Base-by-base conservation (phyloP, 2,888 invertebrate genomes). In the Papilio protenor region DNA sequence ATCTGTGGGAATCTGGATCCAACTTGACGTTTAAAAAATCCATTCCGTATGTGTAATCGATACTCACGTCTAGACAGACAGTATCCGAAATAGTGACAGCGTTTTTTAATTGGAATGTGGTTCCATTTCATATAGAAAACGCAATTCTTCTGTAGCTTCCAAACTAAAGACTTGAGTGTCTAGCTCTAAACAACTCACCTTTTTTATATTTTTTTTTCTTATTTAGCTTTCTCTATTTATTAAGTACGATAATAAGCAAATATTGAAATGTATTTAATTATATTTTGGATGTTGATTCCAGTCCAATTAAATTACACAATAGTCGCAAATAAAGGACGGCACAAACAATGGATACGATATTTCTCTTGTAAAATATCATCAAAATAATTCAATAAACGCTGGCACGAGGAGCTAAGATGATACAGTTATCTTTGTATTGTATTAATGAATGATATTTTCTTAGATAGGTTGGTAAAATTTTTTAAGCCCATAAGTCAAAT, bases 321-420 rank as follows among this genome's bases (percentile, higher is more conserved):
- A 45, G 73, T 47, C 47, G 49, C 47, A 59, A 47, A 61, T n/a
- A 57, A 57, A 12, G 57, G 57, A 27, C 45, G 70, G 57, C 61
- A 57, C 74, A 69, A 75, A 75, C 75, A 75, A 75, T 75, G 33
- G 49, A n/a, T 61, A 52, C 6, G 66, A 75, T 75, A 55, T 75
- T 74, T 74, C 74, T 75, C 75, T 66, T 45, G 66, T 69, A 69
- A 75, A 75, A 52, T 69, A 69, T 75, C 66, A 55, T 76, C 72
- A 76, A 23, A 72, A 76, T 76, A 61, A 76, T 76, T 49, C 40
- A 76, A 72, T 76, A 64, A 76, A 40, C 64, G 57, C 52, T 72
- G 71, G 61, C 76, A 72, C 61, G 64, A 72, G 45, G 49, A 71
- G 52, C 76, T 27, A 76, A 76, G 71, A 59, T 66, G 64, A 75